Evolutionary conservation across 64 coral and sea anemone species (phyloP).

Genomic region (Montipora cactus): DNA sequence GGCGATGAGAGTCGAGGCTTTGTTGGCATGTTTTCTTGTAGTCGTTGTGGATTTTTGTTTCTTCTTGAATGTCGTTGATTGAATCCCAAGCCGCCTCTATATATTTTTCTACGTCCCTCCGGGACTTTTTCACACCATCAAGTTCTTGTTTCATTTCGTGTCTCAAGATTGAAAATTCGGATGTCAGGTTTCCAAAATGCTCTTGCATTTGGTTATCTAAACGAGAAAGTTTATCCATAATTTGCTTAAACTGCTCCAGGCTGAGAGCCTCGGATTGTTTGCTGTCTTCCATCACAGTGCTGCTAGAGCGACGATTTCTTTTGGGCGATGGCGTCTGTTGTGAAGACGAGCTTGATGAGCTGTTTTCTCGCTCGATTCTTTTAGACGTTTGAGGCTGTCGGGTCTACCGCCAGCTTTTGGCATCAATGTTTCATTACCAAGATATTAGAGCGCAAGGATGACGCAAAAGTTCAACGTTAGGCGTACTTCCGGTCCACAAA

Average conservation of each 20-base stretch:
- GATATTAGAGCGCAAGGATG: not conserved
- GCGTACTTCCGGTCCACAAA: slow-evolving; percentile 8
- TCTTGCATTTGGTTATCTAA: slow-evolving; percentile 7
- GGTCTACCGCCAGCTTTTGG: not conserved
- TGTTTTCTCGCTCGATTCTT: not conserved
- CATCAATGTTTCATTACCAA: not conserved
- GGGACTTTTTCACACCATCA: slow-evolving; percentile 12
- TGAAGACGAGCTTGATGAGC: slow-evolving; percentile 10
- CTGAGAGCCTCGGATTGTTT: not conserved
- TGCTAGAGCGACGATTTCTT: not conserved
- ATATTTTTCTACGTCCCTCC: slow-evolving; percentile 4
- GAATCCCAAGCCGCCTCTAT: slow-evolving; percentile 6
- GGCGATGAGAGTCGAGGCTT: not conserved
- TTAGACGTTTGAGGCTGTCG: slow-evolving; percentile 8
- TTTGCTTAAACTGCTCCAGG: slow-evolving; percentile 12
- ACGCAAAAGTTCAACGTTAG: not conserved
- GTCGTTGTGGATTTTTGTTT: slow-evolving; percentile 7
- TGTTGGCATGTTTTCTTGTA: slow-evolving; percentile 14
- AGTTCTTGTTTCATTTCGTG: slow-evolving; percentile 6
- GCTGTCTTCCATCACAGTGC: not conserved
- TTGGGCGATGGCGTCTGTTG: not conserved
- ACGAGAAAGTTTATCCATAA: slow-evolving; percentile 14
- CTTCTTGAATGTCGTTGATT: slow-evolving; percentile 11
- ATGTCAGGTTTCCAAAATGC: slow-evolving; percentile 16
- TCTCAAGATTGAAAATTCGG: not conserved